Evolutionary conservation across 2,113 vertebrate species (phyloP), one percentile per base, ranked within the genome.

Genomic region (Alouatta palliata): DNA sequence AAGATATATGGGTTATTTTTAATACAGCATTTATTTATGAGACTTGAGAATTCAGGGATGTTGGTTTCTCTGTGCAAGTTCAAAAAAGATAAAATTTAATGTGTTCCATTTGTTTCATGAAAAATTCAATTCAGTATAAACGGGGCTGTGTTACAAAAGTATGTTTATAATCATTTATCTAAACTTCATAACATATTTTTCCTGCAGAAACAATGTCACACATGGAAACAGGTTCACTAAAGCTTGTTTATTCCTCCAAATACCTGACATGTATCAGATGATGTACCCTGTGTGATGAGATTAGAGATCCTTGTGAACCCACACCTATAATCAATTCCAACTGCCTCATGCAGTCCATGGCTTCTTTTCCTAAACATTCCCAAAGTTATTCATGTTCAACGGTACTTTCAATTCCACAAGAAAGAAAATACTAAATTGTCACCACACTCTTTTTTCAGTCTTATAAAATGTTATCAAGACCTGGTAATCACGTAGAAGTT

Each of bases 11-110:
- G 35, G 47, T 96, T 75, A 27, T 90, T 89, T 82, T 95, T 16
- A 47, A 73, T 14, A 90, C 49, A 81, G 66, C 12, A 47, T 93
- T 82, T 79, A 30, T 79, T 73, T 82, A 23, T 94, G 58, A 81
- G 58, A 88, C 30, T 17, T 61, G 49, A 14, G 35, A 77, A 68
- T 73, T 77, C 40, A 49, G 35, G 27, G 35, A 45, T 73, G 79
- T 87, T 9, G 17, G 19, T 16, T 87, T 91, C 54, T 94, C 12
- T 54, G 0, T 80, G 19, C 32, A 95, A 85, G 35, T 86, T 82
- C 64, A 77, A 77, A 91, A 68, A 89, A 94, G 47, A 76, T 81
- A 64, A 70, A 73, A 89, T 52, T 47, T 71, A 85, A 93, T 35
- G 61, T 85, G 27, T 77, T 84, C 47, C 68, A 30, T 95, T 85